Percentiles rank a stretch among this genome's conserved stretches.
phyloP scores from a whole-genome alignment of 2,113 vertebrate genomes.

The Erinaceus europaeus region DNA sequence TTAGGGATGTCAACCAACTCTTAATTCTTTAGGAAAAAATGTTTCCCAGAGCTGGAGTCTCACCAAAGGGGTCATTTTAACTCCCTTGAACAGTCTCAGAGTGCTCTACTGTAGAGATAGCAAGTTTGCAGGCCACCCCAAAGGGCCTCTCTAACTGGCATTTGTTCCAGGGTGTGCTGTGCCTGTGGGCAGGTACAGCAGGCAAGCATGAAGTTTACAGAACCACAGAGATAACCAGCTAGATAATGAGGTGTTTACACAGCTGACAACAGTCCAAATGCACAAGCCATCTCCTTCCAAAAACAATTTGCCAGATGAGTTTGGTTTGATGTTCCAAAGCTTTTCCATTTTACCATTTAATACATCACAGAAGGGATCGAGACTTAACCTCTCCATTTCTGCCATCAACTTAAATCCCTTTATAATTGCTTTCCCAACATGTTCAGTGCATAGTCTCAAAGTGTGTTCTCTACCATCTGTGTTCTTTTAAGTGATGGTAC shows the following conservation, averaged over 20 bases:
- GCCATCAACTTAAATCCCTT: conserved; percentile 63
- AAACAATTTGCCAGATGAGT: conserved; percentile 77
- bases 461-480: conserved; percentile 49
- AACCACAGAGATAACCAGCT: neutral
- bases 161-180: neutral
- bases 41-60: neutral
- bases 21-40: conserved; percentile 15
- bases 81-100: neutral
- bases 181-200: neutral
- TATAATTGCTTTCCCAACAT: conserved; percentile 65
- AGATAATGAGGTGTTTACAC: conserved; percentile 62
- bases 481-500: neutral
- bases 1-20: conserved; percentile 33
- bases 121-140: neutral
- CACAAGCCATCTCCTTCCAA: conserved; percentile 67
- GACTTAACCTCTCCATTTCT: conserved; percentile 60
- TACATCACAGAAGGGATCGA: conserved; percentile 50
- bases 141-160: neutral
- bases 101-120: fast-evolving
- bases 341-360: conserved; percentile 77
- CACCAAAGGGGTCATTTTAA: neutral
- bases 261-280: conserved; percentile 66
- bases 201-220: neutral
- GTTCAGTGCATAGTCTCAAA: conserved; percentile 1
- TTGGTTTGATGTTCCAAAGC: conserved; percentile 76